These are phyloP conservation scores for Steinernema feltiae DNA, from an alignment of 1,140 invertebrate genomes.

Conservation along the genomic window DNA sequence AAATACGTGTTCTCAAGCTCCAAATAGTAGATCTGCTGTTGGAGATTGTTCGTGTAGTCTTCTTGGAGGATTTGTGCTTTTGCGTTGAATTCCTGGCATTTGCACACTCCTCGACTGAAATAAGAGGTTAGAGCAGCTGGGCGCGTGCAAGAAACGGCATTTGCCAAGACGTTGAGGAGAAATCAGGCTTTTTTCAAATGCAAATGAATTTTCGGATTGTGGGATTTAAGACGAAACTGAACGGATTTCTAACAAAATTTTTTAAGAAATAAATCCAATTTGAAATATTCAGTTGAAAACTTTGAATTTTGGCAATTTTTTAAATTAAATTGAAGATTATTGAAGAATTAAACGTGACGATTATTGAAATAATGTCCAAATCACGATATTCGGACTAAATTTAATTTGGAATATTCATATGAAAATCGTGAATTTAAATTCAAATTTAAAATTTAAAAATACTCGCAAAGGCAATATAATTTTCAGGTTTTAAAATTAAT, in stretches of 20 bases:
- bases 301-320: no score
- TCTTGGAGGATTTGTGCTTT: background rate
- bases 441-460: no score
- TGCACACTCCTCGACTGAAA: background rate
- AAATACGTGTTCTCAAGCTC: background rate
- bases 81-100: background rate
- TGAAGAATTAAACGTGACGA: no score
- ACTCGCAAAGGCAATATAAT: no score
- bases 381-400: no score
- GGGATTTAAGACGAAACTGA: background rate
- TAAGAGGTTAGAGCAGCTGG: background rate
- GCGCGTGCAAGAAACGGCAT: no score
- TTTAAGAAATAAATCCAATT: background rate
- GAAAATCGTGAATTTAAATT: no score
- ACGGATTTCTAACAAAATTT: background rate
- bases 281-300: background rate
- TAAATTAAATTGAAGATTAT: no score
- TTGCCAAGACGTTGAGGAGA: background rate
- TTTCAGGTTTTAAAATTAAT: no score
- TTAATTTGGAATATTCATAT: no score
- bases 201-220: background rate
- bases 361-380: no score
- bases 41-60: slow-evolving; percentile 7
- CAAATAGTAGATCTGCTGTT: slow-evolving; percentile 11
- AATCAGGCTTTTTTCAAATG: background rate